Conservation (phyloP, 2,888 invertebrate genomes). For the Drosophila gaucha region DNA sequence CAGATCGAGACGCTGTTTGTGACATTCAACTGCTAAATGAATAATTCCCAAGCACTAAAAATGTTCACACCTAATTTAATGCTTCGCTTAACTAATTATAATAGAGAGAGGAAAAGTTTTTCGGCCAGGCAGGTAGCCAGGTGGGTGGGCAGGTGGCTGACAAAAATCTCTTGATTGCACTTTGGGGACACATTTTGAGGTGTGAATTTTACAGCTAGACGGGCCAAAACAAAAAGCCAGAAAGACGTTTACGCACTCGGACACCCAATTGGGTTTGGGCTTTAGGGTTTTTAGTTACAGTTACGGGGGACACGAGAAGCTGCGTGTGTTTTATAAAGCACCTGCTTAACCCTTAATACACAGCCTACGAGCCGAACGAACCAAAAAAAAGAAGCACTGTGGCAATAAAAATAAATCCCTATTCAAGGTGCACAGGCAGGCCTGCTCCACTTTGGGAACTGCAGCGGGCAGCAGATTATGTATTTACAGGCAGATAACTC, state of each 20-base stretch:
- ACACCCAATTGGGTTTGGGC: constrained; percentile 19
- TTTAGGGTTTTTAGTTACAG: constrained; percentile 70
- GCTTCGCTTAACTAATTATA: constrained; percentile 69
- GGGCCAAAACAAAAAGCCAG: constrained; percentile 13
- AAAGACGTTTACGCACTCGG: constrained; percentile 30
- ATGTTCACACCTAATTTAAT: constrained; percentile 64
- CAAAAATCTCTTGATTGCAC: constrained; percentile 71
- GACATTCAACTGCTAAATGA: constrained; percentile 40
- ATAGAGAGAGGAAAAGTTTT: constrained; percentile 19
- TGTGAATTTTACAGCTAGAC: constrained; percentile 64
- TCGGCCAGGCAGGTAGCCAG: neutral
- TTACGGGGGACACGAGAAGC: constrained; percentile 24
- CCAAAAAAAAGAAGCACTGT: constrained; percentile 37
- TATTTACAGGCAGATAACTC: constrained; percentile 78
- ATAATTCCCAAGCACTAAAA: constrained; percentile 65
- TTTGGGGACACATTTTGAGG: constrained; percentile 75
- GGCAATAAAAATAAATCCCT: constrained; percentile 77
- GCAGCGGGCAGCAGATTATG: constrained; percentile 69
- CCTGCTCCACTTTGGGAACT: constrained; percentile 13
- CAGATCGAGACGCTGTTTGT: neutral
- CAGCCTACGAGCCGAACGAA: neutral
- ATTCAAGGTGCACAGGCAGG: constrained; percentile 59
- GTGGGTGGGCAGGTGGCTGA: constrained; percentile 38
- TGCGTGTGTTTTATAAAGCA: constrained; percentile 72
- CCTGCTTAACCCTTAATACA: constrained; percentile 76